Evolutionary conservation across 2,888 invertebrate genomes (phyloP), one percentile per base, ranked within the genome.

Genomic region (Theodoxus fluviatilis): DNA sequence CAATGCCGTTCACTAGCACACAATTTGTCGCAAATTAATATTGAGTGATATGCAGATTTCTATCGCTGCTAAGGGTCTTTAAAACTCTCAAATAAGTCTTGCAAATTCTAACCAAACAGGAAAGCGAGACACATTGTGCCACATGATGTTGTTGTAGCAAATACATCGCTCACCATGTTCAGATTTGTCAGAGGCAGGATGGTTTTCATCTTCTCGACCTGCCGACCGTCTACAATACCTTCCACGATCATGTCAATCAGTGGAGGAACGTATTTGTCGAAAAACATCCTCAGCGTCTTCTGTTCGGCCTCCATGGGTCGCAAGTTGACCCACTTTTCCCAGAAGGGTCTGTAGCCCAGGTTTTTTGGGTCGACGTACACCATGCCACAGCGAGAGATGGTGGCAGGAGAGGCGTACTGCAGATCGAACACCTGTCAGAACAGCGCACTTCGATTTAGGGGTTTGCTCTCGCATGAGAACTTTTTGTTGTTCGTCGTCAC

Each of bases 341-440:
- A 94, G 86, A 91, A 95, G 0, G 95, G 95, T 71, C 91, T 89
- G 81, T 92, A 94, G 0, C 94, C 94, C 73, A 96, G 89, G 87
- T 94, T 94, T 87, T 94, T 94, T 0, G 95, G 94, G 83, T 95
- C 95, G 0, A 96, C 94, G 81, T 92, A 96, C 12, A 96, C 94
- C 94, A 96, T 95, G n/a, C 95, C 95, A 1, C 94, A 94, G 68
- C 95, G 90, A 0, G 95, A 95, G 2, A 96, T 94, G 0, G 94
- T 95, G 0, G 95, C 94, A 0, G 96, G 96, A 0, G 95, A 95
- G 0, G 95, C 95, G 80, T 92, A 94, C 85, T 92, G 92, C 74
- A 96, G 88, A 87, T 95, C 93, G 0, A 94, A 94, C 25, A 95
- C 93, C 91, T 91, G 71, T 22, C 72, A 71, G 37, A 0, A 35